Evolutionary conservation across 2,113 vertebrate genomes (phyloP).

Genomic region (Solea solea): DNA sequence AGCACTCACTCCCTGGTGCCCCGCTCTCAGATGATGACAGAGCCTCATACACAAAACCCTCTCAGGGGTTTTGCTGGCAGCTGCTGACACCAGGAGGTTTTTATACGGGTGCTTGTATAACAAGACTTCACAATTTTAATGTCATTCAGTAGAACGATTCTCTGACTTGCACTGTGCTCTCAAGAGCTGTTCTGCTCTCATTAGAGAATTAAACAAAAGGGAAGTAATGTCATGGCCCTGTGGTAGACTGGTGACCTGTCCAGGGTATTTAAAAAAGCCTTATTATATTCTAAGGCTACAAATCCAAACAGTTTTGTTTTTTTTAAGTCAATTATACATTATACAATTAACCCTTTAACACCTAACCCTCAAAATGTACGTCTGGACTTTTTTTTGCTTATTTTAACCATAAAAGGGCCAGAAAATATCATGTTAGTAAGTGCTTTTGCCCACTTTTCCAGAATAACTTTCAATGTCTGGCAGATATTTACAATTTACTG

Average conservation of each 20-base stretch:
- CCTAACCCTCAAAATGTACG: not conserved
- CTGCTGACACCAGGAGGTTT: conserved; percentile 45
- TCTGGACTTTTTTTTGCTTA: too few relatives aligned
- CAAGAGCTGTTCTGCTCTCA: conserved; percentile 20
- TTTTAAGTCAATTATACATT: too few relatives aligned
- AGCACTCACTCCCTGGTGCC: conserved; percentile 40
- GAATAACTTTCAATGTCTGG: too few relatives aligned
- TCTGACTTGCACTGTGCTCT: conserved; percentile 4
- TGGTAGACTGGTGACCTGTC: too few relatives aligned
- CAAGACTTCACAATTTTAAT: conserved; percentile 32
- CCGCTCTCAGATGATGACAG: conserved; percentile 49
- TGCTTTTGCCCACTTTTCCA: too few relatives aligned
- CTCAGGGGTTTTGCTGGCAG: conserved; percentile 48
- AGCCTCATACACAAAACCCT: conserved; percentile 39
- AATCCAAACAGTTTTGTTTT: too few relatives aligned
- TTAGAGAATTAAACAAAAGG: conserved; percentile 11
- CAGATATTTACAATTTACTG: too few relatives aligned
- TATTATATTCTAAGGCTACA: too few relatives aligned
- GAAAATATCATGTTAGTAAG: too few relatives aligned
- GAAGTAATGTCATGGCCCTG: conserved; percentile 1
- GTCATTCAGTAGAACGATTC: conserved; percentile 25
- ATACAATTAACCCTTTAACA: too few relatives aligned
- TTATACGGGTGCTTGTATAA: conserved; percentile 33
- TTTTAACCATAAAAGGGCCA: too few relatives aligned
- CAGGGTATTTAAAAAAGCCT: too few relatives aligned